A percentile compares a stretch with the other conserved stretches of the same genome.
phyloP scores from a whole-genome alignment of 2,797 vertebrate genomes.

The Siniperca obscura region DNA sequence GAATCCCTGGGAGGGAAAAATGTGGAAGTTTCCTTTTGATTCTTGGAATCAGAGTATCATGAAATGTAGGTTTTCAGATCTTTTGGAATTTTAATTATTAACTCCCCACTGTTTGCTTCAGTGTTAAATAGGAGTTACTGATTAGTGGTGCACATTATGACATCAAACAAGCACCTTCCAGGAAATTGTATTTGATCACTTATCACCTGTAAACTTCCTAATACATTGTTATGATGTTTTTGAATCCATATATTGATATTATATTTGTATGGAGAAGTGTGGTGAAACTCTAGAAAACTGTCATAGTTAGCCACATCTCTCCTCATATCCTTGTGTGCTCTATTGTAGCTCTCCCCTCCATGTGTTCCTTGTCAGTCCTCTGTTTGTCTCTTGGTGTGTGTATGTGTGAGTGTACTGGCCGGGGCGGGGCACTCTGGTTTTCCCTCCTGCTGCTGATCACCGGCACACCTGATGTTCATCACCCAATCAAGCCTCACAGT shows the following conservation, averaged over 20 bases:
- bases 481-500: too few species aligned
- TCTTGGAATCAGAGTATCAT: conserved; percentile 10
- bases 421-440: too few species aligned
- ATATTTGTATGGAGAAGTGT: neutral
- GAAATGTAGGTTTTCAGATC: conserved; percentile 36
- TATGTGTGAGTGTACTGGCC: too few species aligned
- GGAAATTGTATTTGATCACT: neutral
- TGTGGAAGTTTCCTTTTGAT: conserved; percentile 46
- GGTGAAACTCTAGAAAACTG: neutral
- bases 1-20: conserved; percentile 31
- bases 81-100: conserved; percentile 56
- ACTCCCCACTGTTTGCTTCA: conserved; percentile 41
- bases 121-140: conserved; percentile 12
- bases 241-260: neutral
- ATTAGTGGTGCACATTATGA: conserved; percentile 12
- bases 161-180: conserved; percentile 2
- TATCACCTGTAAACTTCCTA: neutral
- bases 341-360: too few species aligned
- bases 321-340: too few species aligned
- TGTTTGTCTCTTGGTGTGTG: too few species aligned
- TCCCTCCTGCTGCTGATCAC: too few species aligned
- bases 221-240: neutral
- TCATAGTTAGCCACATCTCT: too few species aligned
- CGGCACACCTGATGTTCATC: too few species aligned
- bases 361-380: too few species aligned